Conservation (phyloP, 2,113 vertebrate species). For the Hypomesus transpacificus region DNA sequence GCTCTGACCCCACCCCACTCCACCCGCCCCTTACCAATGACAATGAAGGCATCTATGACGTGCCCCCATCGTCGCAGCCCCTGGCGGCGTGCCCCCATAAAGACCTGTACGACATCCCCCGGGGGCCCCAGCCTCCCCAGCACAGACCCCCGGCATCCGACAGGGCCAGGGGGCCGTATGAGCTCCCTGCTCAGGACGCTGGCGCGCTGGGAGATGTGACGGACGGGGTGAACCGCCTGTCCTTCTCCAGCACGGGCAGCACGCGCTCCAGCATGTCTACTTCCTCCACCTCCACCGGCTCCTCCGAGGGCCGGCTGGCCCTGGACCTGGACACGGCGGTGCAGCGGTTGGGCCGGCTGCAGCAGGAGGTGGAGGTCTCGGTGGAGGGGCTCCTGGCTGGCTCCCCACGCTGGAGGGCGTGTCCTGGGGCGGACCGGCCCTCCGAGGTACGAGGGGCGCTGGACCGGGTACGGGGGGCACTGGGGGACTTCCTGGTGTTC, state of each 20-base stretch:
- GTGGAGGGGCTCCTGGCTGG: constrained; percentile 74
- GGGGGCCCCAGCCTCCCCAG: constrained; percentile 73
- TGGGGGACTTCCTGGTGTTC: constrained; percentile 82
- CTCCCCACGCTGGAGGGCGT: constrained; percentile 83
- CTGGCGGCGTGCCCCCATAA: constrained; percentile 61
- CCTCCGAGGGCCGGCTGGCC: constrained; percentile 68
- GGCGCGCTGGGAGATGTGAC: constrained; percentile 74
- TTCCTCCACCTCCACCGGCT: constrained; percentile 85
- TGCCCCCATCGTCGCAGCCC: constrained; percentile 65
- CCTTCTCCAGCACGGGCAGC: constrained; percentile 93
- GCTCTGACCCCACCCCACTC: constrained; percentile 12
- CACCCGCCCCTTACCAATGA: constrained; percentile 35
- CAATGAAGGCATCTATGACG: constrained; percentile 75
- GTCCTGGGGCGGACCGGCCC: constrained; percentile 81
- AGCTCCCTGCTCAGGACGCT: constrained; percentile 76
- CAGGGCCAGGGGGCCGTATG: constrained; percentile 80
- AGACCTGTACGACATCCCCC: constrained; percentile 87
- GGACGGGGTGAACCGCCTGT: constrained; percentile 88
- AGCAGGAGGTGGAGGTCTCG: constrained; percentile 77
- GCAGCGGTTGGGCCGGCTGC: constrained; percentile 77
- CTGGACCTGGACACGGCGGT: constrained; percentile 84
- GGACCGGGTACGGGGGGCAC: constrained; percentile 76
- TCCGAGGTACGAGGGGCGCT: constrained; percentile 76
- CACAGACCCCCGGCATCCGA: constrained; percentile 27
- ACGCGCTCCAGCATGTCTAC: constrained; percentile 95